Conservation (phyloP, 2,888 invertebrate genomes). For the Heliconius sara region DNA sequence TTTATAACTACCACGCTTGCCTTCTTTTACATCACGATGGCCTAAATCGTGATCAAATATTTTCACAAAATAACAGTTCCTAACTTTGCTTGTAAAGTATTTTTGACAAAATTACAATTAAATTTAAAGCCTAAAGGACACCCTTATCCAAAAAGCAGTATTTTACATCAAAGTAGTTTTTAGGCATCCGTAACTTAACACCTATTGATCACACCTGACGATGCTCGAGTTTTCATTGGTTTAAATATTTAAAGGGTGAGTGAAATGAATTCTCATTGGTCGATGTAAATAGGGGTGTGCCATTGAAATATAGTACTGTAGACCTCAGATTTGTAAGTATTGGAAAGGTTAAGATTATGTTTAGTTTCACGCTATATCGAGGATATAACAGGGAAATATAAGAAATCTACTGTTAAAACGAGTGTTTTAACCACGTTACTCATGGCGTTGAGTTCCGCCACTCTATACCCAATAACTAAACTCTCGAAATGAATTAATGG, state of each 20-base stretch:
- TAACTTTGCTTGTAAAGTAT: too few relatives aligned
- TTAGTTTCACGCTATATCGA: not conserved
- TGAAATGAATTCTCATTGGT: constrained; percentile 59
- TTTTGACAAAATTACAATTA: not conserved
- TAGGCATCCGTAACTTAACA: constrained; percentile 59
- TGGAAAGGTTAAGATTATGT: constrained; percentile 7
- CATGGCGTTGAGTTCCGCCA: not conserved
- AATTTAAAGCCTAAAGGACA: constrained; percentile 8
- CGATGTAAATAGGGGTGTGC: constrained; percentile 61
- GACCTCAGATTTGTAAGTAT: not conserved
- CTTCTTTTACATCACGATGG: not conserved
- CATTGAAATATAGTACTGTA: constrained; percentile 13
- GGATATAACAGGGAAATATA: not conserved
- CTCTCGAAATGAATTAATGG: too few relatives aligned
- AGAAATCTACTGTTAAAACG: too few relatives aligned
- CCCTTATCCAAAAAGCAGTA: constrained; percentile 23
- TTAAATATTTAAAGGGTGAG: constrained; percentile 64
- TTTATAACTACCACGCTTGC: not conserved
- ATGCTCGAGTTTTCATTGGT: constrained; percentile 59
- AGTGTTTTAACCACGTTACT: too few relatives aligned
- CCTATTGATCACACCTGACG: constrained; percentile 67
- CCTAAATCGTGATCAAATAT: not conserved
- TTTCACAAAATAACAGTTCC: not conserved
- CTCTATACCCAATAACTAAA: not conserved
- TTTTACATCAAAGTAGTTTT: constrained; percentile 37